phyloP scores from a whole-genome alignment of 2,797 vertebrate genomes.

The Crocidura indochinensis region DNA sequence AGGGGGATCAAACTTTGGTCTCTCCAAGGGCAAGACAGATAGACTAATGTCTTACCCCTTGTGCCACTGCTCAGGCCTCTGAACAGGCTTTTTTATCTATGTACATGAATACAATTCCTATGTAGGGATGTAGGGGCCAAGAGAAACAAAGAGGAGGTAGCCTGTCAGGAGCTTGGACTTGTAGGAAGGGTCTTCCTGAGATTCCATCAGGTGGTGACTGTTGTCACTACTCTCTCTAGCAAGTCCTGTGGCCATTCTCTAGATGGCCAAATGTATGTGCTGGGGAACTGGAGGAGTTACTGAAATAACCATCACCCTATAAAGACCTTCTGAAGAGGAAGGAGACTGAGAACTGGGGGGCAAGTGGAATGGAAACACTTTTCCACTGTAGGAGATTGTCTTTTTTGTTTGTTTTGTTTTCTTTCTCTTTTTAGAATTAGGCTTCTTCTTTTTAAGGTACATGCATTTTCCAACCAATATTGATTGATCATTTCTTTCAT shows the following conservation, averaged over 20 bases:
- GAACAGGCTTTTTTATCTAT: too few species aligned
- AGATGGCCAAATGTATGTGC: not conserved
- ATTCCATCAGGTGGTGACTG: not conserved
- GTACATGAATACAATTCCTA: not conserved
- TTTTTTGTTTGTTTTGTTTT: not conserved
- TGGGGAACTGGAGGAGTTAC: not conserved
- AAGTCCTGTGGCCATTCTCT: not conserved
- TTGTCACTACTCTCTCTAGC: too few species aligned
- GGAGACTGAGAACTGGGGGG: not conserved
- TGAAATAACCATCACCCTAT: not conserved
- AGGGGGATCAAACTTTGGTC: too few species aligned
- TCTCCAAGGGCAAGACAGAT: too few species aligned
- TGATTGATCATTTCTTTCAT: conserved; percentile 12
- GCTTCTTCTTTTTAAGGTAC: not conserved
- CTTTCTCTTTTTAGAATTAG: too few species aligned
- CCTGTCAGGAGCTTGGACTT: not conserved
- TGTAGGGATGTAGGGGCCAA: not conserved
- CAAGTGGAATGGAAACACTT: not conserved
- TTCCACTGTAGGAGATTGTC: too few species aligned
- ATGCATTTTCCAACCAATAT: not conserved
- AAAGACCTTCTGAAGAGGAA: not conserved
- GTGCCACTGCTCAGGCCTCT: too few species aligned
- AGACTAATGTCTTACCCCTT: too few species aligned
- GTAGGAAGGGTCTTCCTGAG: not conserved
- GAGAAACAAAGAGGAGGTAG: not conserved